These are phyloP conservation scores for Zophobas atratus DNA, from an alignment of 1,140 invertebrate genomes.

Conservation along the genomic window DNA sequence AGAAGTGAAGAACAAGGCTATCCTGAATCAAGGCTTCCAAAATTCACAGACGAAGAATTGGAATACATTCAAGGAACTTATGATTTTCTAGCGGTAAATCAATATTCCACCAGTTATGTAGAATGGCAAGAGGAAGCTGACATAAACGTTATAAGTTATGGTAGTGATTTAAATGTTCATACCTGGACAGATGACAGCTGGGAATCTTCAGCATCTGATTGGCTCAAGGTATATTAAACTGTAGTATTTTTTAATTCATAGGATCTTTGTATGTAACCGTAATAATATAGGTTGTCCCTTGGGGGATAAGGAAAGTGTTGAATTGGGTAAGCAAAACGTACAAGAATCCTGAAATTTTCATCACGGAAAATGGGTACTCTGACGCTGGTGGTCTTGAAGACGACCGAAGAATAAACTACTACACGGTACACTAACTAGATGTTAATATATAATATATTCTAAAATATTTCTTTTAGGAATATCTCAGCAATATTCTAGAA, in stretches of 20 bases:
- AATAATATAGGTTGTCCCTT: slow-evolving; percentile 69
- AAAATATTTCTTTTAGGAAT: slow-evolving; percentile 7
- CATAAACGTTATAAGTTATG: background rate
- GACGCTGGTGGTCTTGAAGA: slow-evolving; percentile 71
- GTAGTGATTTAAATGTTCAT: slow-evolving; percentile 65
- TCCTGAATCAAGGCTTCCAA: slow-evolving; percentile 71
- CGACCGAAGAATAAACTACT: slow-evolving; percentile 69
- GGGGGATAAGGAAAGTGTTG: slow-evolving; percentile 77
- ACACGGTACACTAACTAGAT: slow-evolving; percentile 67
- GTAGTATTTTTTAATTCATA: background rate
- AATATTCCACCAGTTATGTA: slow-evolving; percentile 71
- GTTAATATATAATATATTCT: background rate
- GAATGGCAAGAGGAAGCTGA: slow-evolving; percentile 65
- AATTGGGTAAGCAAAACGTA: slow-evolving; percentile 80
- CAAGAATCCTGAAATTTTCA: slow-evolving; percentile 77
- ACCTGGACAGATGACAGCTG: slow-evolving; percentile 67
- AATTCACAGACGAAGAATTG: slow-evolving; percentile 71
- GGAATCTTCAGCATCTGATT: slow-evolving; percentile 52
- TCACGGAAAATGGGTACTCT: slow-evolving; percentile 84
- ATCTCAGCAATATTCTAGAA: slow-evolving; percentile 18
- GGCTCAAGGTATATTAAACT: slow-evolving; percentile 60
- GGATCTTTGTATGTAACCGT: too few relatives aligned
- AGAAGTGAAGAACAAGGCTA: slow-evolving; percentile 68
- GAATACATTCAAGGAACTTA: slow-evolving; percentile 72
- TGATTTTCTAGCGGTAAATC: slow-evolving; percentile 76